Percentiles rank a stretch among this genome's conserved stretches.
phyloP scores from a whole-genome alignment of 1,140 invertebrate genomes.

The Hypsibius dujardini region DNA sequence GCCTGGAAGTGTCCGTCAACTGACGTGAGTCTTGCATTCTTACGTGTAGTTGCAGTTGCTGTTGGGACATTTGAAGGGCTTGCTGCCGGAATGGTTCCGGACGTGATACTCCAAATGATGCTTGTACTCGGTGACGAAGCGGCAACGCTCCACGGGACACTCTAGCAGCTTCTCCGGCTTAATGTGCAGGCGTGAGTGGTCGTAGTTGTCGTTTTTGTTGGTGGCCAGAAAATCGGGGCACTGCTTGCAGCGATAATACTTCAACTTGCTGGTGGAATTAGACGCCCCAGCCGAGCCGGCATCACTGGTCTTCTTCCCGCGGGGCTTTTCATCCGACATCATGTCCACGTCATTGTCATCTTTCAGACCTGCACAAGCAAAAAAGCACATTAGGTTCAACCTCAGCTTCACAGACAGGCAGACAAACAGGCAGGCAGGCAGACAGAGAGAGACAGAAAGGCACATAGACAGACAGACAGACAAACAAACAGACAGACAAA shows the following conservation, averaged over 20 bases:
- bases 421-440: no score
- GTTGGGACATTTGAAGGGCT: constrained; percentile 74
- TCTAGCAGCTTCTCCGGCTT: constrained; percentile 73
- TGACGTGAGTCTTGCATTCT: not conserved
- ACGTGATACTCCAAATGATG: constrained; percentile 96
- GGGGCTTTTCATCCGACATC: not conserved
- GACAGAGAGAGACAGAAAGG: no score
- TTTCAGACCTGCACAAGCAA: no score
- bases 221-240: constrained; percentile 56
- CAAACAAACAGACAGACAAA: no score
- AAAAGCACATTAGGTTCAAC: no score
- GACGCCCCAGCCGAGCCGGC: not conserved
- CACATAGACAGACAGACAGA: no score
- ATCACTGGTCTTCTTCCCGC: constrained; percentile 5
- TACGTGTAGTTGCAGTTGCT: constrained; percentile 59
- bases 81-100: constrained; percentile 79
- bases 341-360: not conserved
- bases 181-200: constrained; percentile 73
- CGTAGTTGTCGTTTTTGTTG: constrained; percentile 81
- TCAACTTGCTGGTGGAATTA: constrained; percentile 32
- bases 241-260: constrained; percentile 76
- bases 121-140: constrained; percentile 95
- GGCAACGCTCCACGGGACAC: constrained; percentile 58
- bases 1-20: constrained; percentile 30
- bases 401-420: no score